Base-by-base conservation (phyloP, 1,140 invertebrate genomes). In the Plectrocnemia conspersa region DNA sequence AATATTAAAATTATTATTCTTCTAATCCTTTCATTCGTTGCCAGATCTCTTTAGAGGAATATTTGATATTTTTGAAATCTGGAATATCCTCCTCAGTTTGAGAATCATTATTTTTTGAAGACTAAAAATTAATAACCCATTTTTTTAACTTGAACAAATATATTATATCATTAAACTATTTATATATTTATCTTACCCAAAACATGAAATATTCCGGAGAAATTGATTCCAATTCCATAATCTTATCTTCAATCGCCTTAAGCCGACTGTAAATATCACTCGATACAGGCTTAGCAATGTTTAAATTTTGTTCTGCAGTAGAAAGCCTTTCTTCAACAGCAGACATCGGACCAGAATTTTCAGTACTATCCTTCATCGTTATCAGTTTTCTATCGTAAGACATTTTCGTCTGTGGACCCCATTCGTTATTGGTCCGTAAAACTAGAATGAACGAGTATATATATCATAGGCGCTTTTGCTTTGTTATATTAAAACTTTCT, bases 201-300 rank as follows among this genome's bases (percentile, higher is more conserved):
- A 82, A 79, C 36, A 76, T 70, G 49, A 76, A 77, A 61, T 87
- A 88, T 67, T 86, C 84, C 0, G 84, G 84, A 15, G 84, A 86
- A 58, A 82, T 65, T 16, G 82, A 77, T 72, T 88, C 84, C 16
- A 86, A 66, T 59, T 77, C 71, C 23, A 84, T 65, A 56, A 88
- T 74, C 58, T 79, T 69, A 63, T 86, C 75, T 70, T 88, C 85
- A 7, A 86, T 71, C 38, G 68, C 65, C 68, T 86, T 85, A 0
- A 88, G 63, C 49, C 84, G 73, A 58, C 73, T 62, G 50, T 81
- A 84, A 47, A 86, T 67, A 68, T 80, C 75, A 62, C 68, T 76
- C 1, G 77, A 70, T 2, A 79, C 71, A 10, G 76, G 73, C 64
- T 74, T 76, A 16, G 67, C 69, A 24, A 82, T 62, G 15, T 71